These are phyloP conservation scores for Andricus grossulariae DNA, from an alignment of 1,140 invertebrate genomes.

Conservation along the genomic window DNA sequence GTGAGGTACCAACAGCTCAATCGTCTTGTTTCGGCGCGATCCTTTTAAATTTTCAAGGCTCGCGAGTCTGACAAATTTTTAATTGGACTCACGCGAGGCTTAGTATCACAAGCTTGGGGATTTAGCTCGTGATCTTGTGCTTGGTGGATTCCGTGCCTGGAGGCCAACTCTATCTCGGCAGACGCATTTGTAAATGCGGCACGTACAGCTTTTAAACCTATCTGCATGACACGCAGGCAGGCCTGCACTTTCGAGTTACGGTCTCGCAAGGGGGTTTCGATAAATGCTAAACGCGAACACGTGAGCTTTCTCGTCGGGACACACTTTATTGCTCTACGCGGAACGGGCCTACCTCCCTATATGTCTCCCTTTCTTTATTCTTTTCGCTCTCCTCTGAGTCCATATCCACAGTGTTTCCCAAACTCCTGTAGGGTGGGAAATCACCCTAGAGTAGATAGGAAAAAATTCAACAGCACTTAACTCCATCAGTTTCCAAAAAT, in stretches of 20 bases:
- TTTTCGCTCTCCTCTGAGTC: constrained; percentile 15
- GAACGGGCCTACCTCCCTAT: constrained; percentile 31
- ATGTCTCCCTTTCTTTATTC: constrained; percentile 31
- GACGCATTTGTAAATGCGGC: constrained; percentile 72
- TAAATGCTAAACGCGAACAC: constrained; percentile 75
- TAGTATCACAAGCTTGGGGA: not conserved
- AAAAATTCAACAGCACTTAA: too few species aligned
- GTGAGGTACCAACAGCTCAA: not conserved
- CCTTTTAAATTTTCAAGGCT: not conserved
- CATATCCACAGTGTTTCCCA: not conserved
- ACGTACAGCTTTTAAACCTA: constrained; percentile 75
- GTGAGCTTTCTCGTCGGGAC: constrained; percentile 73
- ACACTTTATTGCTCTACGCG: constrained; percentile 67
- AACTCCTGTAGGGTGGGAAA: constrained; percentile 25
- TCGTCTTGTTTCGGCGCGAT: not conserved
- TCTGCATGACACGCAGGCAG: constrained; percentile 73
- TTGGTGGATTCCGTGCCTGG: constrained; percentile 30
- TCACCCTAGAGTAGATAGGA: too few species aligned
- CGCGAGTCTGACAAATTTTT: constrained; percentile 6
- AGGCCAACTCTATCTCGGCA: constrained; percentile 48
- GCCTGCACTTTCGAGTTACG: constrained; percentile 72
- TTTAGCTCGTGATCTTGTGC: constrained; percentile 7
- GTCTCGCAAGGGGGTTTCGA: constrained; percentile 71
- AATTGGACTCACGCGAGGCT: not conserved
- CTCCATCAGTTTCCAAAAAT: too few species aligned